Base-by-base conservation (phyloP, 2,113 vertebrate species). In the Mus pahari region DNA sequence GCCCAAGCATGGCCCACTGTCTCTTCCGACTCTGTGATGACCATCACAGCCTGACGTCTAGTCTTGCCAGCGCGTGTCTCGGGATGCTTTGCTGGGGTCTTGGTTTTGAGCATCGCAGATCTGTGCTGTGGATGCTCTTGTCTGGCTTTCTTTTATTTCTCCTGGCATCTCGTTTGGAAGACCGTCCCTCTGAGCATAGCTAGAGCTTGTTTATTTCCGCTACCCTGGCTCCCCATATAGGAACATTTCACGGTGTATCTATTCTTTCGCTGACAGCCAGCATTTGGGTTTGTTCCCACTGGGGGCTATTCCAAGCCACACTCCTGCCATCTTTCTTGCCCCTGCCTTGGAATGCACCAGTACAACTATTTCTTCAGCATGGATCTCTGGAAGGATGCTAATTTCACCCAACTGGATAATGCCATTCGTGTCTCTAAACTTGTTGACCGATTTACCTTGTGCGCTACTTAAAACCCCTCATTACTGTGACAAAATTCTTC, bases 321-420 rank as follows among this genome's bases (percentile, higher is more conserved):
- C 68, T 0, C 0, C 62, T 1, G 1, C 20, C 39, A 31, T 36
- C 82, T 2, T 28, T 31, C 60, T 48, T 2, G 0, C 60, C 0
- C 5, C 0, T 26, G 62, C 64, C 39, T 64, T 36, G 26, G 22
- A 1, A 12, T 0, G 0, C 31, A 3, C 2, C 33, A 24, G 0
- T 2, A 28, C 36, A 33, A 0, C 10, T 9, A 50, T 39, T 36
- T 45, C n/a, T 77, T 74, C 19, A 33, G 22, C 0, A 1, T 11
- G 1, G 2, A 3, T 45, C 55, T 55, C 14, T 12, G 60, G 36
- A 28, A 45, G 53, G 58, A 31, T 33, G 48, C 60, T 42, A 5
- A 14, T 0, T 9, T n/a, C 3, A 39, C 48, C 84, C 77, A 9
- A 0, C 33, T 24, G 1, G 12, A 14, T 42, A 1, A 7, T 10